Evolutionary conservation across 1,140 invertebrate genomes (phyloP).

Genomic region (Procambarus clarkii): DNA sequence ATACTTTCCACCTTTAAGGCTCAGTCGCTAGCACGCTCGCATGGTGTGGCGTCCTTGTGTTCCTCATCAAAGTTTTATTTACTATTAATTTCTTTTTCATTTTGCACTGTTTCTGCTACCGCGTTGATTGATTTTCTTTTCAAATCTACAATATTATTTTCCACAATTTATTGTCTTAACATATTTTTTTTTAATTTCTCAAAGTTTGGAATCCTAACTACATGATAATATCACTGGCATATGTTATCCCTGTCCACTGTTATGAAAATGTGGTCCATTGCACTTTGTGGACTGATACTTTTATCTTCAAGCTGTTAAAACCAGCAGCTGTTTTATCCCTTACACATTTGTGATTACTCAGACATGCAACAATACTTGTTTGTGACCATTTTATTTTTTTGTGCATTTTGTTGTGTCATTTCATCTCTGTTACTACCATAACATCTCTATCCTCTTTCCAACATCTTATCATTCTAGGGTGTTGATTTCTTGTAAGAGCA

Average conservation of each 20-base stretch:
- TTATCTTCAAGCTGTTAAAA: not conserved
- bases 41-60: conserved; percentile 70
- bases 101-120: conserved; percentile 30
- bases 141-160: conserved; percentile 22
- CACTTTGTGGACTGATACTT: not conserved
- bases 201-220: conserved; percentile 11
- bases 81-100: conserved; percentile 40
- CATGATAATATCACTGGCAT: conserved; percentile 16
- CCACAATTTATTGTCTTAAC: not conserved
- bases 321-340: not conserved
- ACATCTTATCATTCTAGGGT: not conserved
- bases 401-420: not conserved
- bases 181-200: conserved; percentile 4
- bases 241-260: not conserved
- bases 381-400: not conserved
- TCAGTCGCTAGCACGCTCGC: conserved; percentile 68
- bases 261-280: conserved; percentile 4
- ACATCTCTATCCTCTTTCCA: not conserved
- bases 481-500: not conserved
- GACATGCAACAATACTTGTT: not conserved
- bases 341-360: not conserved
- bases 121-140: conserved; percentile 35
- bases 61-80: conserved; percentile 54
- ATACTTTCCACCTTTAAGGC: conserved; percentile 67
- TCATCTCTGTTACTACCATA: not conserved